Base-by-base conservation (phyloP, 2,113 vertebrate species). In the Callithrix jacchus region DNA sequence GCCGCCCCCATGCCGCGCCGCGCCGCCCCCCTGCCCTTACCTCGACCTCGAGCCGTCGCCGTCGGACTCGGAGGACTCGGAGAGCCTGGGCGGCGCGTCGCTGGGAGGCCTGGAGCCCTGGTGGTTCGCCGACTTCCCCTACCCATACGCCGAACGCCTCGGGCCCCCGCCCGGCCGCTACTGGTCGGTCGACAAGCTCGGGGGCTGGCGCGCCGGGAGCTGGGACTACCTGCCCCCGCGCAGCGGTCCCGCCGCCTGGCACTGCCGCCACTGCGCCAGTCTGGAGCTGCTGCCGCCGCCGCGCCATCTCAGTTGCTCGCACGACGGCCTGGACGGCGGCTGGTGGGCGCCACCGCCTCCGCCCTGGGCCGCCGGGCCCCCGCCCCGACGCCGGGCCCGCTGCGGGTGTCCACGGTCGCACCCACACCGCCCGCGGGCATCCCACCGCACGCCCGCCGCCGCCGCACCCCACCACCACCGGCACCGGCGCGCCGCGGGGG, bases 131-230 rank as follows among this genome's bases (percentile, higher is more conserved):
- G 97, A 98, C 97, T 99, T 99, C 97, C 99, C 99, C 12, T 99
- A 99, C 93, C 99, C 99, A 6, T 99, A 99, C 61, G 98, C 99
- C 76, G 99, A 99, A 91, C 99, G 99, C 93, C 99, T 98, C 98
- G 83, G 99, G 98, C 32, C 96, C 98, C 49, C 98, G 54, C 99
- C 99, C 0, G 98, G 99, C 80, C 98, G 99, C 94, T 99, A 99
- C 96, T 99, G 99, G 99, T 99, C 99, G 10, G 99, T 99, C 49
- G 99, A 99, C 98, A 99, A 99, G 98, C 98, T 99, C 85, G 99
- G 99, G 32, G 99, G 99, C 95, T 99, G 99, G 98, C 98, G 98
- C 87, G 99, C 99, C 40, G 97, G 98, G 85, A 98, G 98, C 97
- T 98, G 98, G 96, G 97, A 98, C 98, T 96, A 98, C 98, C 92